Evolutionary conservation across 1,140 invertebrate species (phyloP), one percentile per base, ranked within the genome.

Genomic region (Drosophila pseudoobscura): DNA sequence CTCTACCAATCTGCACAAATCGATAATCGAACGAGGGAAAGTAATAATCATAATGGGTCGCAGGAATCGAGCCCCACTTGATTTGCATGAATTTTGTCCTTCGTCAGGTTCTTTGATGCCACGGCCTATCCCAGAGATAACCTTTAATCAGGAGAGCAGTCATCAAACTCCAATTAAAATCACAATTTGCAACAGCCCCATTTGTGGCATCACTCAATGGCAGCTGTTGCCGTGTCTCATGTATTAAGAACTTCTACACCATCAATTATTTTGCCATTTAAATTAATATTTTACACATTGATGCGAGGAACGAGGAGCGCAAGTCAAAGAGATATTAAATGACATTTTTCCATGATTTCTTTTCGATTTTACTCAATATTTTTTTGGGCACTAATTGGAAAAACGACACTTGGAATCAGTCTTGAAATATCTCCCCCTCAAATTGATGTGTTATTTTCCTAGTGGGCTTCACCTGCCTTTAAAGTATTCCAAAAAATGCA

Each of bases 141-240:
- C 69, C 35, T 78, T 87, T 87, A 82, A 82, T 87, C 78, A 78
- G 43, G 46, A 77, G 61, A 51, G 24, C 77, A 46, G 43, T 58
- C 66, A 87, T 87, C 78, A 70, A 82, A 78, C 71, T 82, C 74
- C 78, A 87, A 87, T 87, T 87, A 87, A 87, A 87, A 90, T 78
- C 59, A 49, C 57, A 80, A 74, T 80, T 78, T 91, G 47, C 63
- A 75, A 63, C 60, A 56, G 63, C 63, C 59, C 65, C 65, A 71
- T 75, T 78, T 78, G 72, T 65, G 64, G 75, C 71, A 78, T 82
- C 82, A 78, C 69, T 85, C 83, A 82, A 78, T 60, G 62, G 44
- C 82, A 85, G 77, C 75, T 84, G 80, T 59, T 79, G 80, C 49
- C 57, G 44, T 26, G 35, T 13, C 20, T n/a, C 15, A 20, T 24